phyloP scores from a whole-genome alignment of 2,113 vertebrate genomes.

The Hystrix brachyura region DNA sequence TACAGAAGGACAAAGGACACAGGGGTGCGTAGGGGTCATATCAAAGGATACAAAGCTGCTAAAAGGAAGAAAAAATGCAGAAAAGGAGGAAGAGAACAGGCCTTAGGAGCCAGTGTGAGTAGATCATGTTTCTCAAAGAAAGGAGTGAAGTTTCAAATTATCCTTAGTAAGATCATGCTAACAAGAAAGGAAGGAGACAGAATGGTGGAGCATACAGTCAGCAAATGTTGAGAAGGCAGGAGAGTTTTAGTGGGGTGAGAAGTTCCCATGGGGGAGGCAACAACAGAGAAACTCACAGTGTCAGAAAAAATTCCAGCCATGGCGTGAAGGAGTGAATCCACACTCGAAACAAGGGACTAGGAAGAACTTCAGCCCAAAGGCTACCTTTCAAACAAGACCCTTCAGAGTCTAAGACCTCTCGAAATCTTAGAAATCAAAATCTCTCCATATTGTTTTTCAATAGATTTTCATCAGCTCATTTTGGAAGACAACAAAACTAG shows the following conservation, averaged over 20 bases:
- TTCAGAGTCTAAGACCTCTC: background rate
- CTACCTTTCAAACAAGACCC: background rate
- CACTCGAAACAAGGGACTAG: background rate
- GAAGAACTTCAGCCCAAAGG: background rate
- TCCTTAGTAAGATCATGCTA: background rate
- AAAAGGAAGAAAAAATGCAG: background rate
- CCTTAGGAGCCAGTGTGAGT: background rate
- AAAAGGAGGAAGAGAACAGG: too few relatives aligned
- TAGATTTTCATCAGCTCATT: background rate
- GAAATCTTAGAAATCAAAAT: background rate
- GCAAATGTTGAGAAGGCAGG: background rate
- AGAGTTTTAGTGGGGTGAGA: background rate
- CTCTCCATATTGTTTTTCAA: background rate
- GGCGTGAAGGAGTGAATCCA: background rate
- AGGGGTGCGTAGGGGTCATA: too few relatives aligned
- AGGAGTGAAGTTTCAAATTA: background rate
- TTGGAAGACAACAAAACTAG: background rate
- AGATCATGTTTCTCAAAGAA: background rate
- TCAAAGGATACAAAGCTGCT: background rate
- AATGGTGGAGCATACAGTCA: background rate
- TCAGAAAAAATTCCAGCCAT: background rate
- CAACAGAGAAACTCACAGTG: background rate
- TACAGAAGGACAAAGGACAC: background rate
- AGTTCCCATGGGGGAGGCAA: background rate
- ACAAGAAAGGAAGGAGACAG: background rate